phyloP scores from a whole-genome alignment of 2,888 invertebrate species.

The Luffia ferchaultella region DNA sequence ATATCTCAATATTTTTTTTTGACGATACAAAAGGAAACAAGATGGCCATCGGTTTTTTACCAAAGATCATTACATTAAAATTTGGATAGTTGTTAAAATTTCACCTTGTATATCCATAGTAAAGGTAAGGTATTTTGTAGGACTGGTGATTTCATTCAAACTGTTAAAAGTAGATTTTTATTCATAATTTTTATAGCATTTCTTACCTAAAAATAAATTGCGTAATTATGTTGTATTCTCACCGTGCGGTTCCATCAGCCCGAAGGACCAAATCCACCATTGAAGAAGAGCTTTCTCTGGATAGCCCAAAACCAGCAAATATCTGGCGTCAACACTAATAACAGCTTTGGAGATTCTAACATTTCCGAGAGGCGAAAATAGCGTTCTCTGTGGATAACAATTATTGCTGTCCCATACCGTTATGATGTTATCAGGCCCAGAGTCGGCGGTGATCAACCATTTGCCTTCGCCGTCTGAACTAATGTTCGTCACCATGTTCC shows the following conservation, averaged over 20 bases:
- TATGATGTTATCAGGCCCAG: constrained; percentile 60
- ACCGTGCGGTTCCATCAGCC: constrained; percentile 62
- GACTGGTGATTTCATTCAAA: no score
- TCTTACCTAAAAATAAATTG: no score
- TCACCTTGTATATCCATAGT: no score
- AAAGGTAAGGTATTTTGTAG: no score
- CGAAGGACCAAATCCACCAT: constrained; percentile 72
- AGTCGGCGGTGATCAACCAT: constrained; percentile 68
- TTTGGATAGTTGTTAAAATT: no score
- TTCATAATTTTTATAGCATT: no score
- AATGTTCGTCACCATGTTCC: constrained; percentile 54
- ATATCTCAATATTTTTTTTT: no score
- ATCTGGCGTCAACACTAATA: constrained; percentile 66
- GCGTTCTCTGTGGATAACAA: constrained; percentile 55
- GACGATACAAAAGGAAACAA: no score
- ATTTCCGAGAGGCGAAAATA: constrained; percentile 60
- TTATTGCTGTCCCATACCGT: constrained; percentile 66
- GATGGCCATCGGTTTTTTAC: no score
- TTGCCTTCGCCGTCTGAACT: constrained; percentile 55
- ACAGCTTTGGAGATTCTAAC: constrained; percentile 39
- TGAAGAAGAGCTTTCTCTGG: constrained; percentile 45
- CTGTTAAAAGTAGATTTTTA: no score
- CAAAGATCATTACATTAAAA: no score
- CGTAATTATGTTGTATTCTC: no score
- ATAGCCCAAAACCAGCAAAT: constrained; percentile 62